Base-by-base conservation (phyloP, 2,888 invertebrate genomes). In the Clitarchus hookeri region DNA sequence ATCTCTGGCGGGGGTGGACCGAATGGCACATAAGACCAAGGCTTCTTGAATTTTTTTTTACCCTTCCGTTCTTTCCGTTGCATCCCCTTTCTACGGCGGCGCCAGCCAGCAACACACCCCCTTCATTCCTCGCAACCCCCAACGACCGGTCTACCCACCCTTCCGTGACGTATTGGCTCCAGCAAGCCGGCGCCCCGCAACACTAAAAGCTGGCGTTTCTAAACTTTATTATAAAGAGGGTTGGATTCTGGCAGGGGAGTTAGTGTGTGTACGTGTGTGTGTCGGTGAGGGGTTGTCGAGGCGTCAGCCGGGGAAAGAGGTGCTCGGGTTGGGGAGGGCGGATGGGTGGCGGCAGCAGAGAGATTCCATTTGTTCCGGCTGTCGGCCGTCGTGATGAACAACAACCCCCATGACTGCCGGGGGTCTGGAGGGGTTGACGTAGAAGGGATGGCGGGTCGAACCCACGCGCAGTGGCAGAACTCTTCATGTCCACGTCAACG, bases 161-260 rank as follows among this genome's bases (percentile, higher is more conserved):
- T n/a, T 36, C 36, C 65, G n/a, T 65, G 65, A n/a, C 65, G 48
- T 65, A 65, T 65, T 65, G 48, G 48, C 65, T 23, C 65, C 36
- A 36, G 65, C 65, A 65, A 65, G 65, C 65, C 1, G 65, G 65
- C 65, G 65, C 82, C 27, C 23, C 82, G 27, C 82, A 82, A 82
- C 82, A 82, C 82, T 82, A 27, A 27, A 82, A 82, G 36, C 82
- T 82, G 82, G 82, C 36, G 82, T 82, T 82, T 27, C 82, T 82
- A 26, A 84, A 84, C 84, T 84, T 84, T 84, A 84, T 84, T 84
- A 84, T 82, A 82, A 82, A 82, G 82, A 36, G 27, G 27, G 27
- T 23, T 65, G 65, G 65, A 36, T 36, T 36, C 36, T 1, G 36
- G 36, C 4, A 36, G 36, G 36, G 48, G 48, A 6, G 48, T 48